Percentiles rank a stretch among this genome's conserved stretches.
Evolutionary conservation across 2,797 vertebrate genomes (phyloP).

Genomic region (Pangasius macronema): DNA sequence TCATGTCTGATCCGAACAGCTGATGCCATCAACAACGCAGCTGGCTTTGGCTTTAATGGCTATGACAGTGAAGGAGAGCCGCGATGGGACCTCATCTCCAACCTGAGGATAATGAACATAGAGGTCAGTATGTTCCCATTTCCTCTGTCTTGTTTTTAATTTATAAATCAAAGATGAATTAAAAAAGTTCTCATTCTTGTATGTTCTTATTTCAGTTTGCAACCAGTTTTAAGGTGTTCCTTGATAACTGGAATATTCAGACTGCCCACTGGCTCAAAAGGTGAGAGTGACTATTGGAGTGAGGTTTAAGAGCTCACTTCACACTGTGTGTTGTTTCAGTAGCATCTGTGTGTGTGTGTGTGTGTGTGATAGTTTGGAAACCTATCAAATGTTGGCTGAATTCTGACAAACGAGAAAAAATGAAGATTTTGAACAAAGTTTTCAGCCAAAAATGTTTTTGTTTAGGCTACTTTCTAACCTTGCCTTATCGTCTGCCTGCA

Average conservation of each 20-base stretch:
- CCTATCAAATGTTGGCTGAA: not conserved
- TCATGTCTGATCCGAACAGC: conserved; percentile 68
- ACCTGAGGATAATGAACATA: conserved; percentile 88
- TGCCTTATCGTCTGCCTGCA: not conserved
- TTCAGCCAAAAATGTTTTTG: not conserved
- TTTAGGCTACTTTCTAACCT: not conserved
- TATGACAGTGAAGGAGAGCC: conserved; percentile 81
- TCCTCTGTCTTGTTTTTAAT: not conserved
- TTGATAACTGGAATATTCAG: conserved; percentile 97
- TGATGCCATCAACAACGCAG: conserved; percentile 93
- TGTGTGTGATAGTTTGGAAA: no score
- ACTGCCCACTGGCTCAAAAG: conserved; percentile 96
- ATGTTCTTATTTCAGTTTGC: conserved; percentile 78
- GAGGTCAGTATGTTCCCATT: conserved; percentile 77
- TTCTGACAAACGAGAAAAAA: not conserved
- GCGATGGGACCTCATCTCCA: conserved; percentile 90
- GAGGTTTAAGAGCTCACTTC: not conserved
- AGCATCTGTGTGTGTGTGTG: not conserved
- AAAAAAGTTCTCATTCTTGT: not conserved
- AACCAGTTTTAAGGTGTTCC: conserved; percentile 95
- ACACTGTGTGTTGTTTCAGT: not conserved
- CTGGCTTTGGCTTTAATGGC: conserved; percentile 91
- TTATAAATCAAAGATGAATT: not conserved
- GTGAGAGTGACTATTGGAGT: conserved; percentile 64
- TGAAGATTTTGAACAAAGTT: not conserved